Evolutionary conservation across 2,888 invertebrate species (phyloP).

Genomic region (Digitonthophagus gazella): DNA sequence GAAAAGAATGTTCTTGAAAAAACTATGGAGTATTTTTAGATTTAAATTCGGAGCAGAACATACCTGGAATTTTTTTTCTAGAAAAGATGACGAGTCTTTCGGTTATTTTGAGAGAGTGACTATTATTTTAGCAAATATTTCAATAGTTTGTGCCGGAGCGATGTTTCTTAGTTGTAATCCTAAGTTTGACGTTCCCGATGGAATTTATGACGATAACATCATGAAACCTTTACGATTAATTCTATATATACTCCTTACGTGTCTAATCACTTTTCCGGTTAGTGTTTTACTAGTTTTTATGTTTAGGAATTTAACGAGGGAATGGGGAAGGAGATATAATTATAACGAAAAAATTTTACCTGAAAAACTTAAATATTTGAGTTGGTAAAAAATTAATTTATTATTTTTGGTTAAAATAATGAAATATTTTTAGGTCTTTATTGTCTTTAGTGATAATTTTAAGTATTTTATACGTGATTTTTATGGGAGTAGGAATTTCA

Average conservation of each 20-base stretch:
- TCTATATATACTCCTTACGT: background rate
- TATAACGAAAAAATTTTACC: background rate
- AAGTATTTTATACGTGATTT: background rate
- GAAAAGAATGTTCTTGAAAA: background rate
- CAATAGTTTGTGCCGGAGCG: background rate
- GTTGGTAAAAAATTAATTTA: background rate
- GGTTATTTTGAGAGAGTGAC: conserved; percentile 31
- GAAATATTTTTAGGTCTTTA: background rate
- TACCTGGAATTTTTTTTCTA: conserved; percentile 29
- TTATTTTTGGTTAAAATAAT: background rate
- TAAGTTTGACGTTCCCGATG: background rate
- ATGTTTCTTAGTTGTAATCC: conserved; percentile 25
- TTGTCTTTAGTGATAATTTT: background rate
- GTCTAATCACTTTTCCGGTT: background rate
- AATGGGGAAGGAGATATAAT: background rate
- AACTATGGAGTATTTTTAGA: conserved; percentile 18
- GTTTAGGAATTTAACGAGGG: background rate
- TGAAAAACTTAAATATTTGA: background rate
- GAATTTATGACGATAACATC: background rate
- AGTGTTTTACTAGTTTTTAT: background rate
- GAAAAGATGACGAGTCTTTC: conserved; percentile 27
- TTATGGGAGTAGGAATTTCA: conserved; percentile 21
- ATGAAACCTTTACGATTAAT: background rate
- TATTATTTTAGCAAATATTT: conserved; percentile 30
- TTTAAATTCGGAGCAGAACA: conserved; percentile 27